phyloP scores from a whole-genome alignment of 1,140 invertebrate species.

The Neodiprion virginianus region DNA sequence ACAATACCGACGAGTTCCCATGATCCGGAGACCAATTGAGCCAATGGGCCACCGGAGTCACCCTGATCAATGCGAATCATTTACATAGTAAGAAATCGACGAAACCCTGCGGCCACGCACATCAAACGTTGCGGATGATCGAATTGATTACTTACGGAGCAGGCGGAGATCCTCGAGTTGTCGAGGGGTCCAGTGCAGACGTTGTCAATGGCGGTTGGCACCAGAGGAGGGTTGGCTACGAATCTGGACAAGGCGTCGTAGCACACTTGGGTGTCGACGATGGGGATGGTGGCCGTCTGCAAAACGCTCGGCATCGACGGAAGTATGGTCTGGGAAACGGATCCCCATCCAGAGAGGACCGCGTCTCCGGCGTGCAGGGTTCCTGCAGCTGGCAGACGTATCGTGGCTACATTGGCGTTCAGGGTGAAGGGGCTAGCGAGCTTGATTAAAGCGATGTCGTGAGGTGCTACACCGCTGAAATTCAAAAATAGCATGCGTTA shows the following conservation, averaged over 20 bases:
- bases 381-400: constrained; percentile 57
- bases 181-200: constrained; percentile 69
- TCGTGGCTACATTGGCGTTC: constrained; percentile 62
- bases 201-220: constrained; percentile 48
- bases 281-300: constrained; percentile 42
- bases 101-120: too few species aligned
- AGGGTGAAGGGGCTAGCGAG: constrained; percentile 63
- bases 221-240: constrained; percentile 39
- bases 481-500: background rate
- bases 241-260: constrained; percentile 32
- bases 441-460: constrained; percentile 71
- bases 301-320: constrained; percentile 34
- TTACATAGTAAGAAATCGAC: background rate
- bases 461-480: constrained; percentile 59
- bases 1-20: constrained; percentile 67
- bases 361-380: constrained; percentile 50
- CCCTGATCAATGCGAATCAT: constrained; percentile 48
- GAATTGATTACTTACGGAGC: constrained; percentile 53
- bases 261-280: constrained; percentile 41
- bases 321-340: constrained; percentile 37
- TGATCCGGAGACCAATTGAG: constrained; percentile 39
- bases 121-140: background rate
- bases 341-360: constrained; percentile 62
- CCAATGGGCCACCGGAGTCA: constrained; percentile 72
- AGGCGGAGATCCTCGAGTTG: constrained; percentile 64